phyloP scores from a whole-genome alignment of 2,888 invertebrate species.

The Sepioteuthis lessoniana region DNA sequence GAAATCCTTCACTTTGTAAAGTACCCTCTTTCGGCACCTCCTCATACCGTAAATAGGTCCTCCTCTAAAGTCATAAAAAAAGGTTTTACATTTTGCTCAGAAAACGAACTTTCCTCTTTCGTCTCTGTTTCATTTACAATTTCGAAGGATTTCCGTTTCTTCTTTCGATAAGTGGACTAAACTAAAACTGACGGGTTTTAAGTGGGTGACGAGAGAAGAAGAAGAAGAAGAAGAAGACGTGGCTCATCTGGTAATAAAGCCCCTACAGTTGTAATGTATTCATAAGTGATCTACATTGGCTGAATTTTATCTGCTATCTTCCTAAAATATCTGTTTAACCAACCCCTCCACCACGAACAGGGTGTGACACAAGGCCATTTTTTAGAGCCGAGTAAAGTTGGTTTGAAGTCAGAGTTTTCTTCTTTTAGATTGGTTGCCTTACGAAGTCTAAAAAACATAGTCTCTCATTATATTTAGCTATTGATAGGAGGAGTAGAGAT shows the following conservation, averaged over 20 bases:
- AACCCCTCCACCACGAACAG: too few species aligned
- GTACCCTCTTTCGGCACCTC: not conserved
- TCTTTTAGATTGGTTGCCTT: too few species aligned
- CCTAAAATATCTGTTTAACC: too few species aligned
- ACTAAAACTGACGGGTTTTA: not conserved
- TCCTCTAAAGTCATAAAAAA: not conserved
- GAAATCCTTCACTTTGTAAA: slow-evolving; percentile 21
- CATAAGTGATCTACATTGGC: too few species aligned
- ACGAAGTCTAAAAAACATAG: too few species aligned
- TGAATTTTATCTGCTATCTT: not conserved
- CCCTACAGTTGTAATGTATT: too few species aligned
- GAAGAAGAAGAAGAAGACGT: not conserved
- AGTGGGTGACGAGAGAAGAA: not conserved
- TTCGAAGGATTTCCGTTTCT: slow-evolving; percentile 18
- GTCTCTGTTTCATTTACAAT: not conserved
- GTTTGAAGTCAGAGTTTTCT: too few species aligned
- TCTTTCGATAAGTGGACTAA: not conserved
- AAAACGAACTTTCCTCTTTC: not conserved
- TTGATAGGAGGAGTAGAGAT: too few species aligned
- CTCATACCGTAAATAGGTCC: not conserved
- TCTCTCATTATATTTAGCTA: too few species aligned
- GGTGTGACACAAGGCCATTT: too few species aligned
- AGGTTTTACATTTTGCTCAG: not conserved
- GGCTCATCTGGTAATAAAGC: not conserved
- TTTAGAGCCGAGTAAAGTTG: too few species aligned